Percentiles rank a stretch among this genome's conserved stretches.
These are phyloP conservation scores for Heterodera filipjevi DNA, from an alignment of 2,888 invertebrate species.

Conservation along the genomic window DNA sequence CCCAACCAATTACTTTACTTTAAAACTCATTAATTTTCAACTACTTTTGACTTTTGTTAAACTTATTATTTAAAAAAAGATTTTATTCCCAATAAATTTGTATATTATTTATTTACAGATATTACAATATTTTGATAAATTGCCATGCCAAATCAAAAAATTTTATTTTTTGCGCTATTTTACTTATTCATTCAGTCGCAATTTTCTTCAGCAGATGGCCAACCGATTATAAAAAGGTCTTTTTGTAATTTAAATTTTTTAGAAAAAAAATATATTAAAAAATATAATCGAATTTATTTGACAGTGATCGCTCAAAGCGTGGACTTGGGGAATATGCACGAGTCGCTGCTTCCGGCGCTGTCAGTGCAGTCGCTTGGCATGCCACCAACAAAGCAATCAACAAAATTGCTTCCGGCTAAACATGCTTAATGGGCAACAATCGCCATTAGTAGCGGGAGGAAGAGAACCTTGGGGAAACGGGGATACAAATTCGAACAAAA, in stretches of 20 bases:
- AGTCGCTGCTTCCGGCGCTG: slow-evolving; percentile 1
- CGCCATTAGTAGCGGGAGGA: no score
- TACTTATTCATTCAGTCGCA: neutral
- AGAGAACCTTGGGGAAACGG: no score
- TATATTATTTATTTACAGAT: no score
- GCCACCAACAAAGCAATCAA: slow-evolving; percentile 2
- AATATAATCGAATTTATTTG: neutral
- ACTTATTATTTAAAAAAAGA: no score
- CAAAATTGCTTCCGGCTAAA: neutral
- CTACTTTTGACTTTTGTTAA: no score
- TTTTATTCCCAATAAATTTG: no score
- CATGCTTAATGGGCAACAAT: no score
- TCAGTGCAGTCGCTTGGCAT: slow-evolving; percentile 1
- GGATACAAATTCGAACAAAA: no score
- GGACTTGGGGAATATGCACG: neutral
- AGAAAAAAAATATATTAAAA: neutral
- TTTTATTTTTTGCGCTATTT: neutral
- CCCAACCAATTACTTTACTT: no score
- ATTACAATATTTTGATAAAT: no score
- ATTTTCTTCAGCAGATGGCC: neutral
- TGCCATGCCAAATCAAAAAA: neutral
- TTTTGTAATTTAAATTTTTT: neutral
- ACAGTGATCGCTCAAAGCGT: neutral
- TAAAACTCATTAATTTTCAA: no score
- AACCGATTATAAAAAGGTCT: neutral